phyloP scores from a whole-genome alignment of 2,113 vertebrate species.

The Cinclus cinclus region DNA sequence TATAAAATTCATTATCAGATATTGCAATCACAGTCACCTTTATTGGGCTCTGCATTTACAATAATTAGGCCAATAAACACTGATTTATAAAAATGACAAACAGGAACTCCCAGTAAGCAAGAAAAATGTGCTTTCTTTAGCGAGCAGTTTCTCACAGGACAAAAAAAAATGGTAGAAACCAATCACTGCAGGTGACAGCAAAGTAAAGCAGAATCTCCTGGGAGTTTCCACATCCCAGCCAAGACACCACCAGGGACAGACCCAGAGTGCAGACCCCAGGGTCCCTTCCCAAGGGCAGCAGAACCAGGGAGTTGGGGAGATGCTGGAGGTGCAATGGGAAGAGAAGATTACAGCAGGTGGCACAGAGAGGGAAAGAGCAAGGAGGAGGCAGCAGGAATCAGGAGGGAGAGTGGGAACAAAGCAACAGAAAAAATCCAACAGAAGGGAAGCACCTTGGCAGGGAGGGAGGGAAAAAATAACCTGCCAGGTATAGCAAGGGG shows the following conservation, averaged over 20 bases:
- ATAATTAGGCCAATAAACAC: constrained; percentile 77
- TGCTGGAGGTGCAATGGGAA: accelerated
- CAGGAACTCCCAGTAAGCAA: constrained; percentile 66
- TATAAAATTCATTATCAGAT: constrained; percentile 75
- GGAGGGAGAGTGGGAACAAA: background rate
- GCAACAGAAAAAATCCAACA: background rate
- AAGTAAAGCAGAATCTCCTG: background rate
- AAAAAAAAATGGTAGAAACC: background rate
- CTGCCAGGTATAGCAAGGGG: background rate
- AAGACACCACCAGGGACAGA: background rate
- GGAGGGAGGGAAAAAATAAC: background rate
- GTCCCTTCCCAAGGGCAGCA: background rate
- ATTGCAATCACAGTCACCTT: constrained; percentile 71
- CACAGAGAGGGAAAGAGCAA: background rate
- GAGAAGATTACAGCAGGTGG: background rate
- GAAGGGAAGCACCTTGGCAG: background rate
- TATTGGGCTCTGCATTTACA: constrained; percentile 70
- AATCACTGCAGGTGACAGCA: background rate
- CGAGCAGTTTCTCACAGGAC: constrained; percentile 12
- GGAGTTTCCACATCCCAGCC: background rate
- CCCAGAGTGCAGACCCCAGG: background rate
- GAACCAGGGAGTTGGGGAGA: background rate
- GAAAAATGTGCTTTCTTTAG: constrained; percentile 56
- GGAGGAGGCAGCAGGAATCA: background rate
- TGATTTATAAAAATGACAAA: constrained; percentile 75